Conservation (phyloP, 1,140 invertebrate genomes). For the Musca domestica region DNA sequence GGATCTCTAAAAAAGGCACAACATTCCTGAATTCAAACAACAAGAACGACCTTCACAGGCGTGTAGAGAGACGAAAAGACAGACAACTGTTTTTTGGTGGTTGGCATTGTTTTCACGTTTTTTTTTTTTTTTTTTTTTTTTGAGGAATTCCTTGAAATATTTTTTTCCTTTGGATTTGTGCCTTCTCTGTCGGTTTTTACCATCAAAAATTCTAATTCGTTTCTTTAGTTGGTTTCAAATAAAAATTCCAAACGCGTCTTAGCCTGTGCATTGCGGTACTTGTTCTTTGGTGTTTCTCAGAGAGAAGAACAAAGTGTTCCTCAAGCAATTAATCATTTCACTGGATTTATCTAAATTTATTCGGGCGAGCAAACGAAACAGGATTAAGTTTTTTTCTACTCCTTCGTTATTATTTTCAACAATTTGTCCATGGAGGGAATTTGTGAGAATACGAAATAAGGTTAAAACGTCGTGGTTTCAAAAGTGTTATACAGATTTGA, state of each 20-base stretch:
- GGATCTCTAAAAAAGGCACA: neutral
- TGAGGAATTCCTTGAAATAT: neutral
- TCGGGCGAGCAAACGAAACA: neutral
- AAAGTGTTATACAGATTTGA: no score
- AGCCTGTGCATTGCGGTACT: neutral
- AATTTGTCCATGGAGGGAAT: no score
- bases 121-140: no score
- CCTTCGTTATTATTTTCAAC: neutral
- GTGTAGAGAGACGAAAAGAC: neutral
- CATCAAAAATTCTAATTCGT: no score
- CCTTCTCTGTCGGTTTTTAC: no score
- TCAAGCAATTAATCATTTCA: conserved; percentile 1
- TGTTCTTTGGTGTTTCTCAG: neutral
- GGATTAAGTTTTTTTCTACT: neutral
- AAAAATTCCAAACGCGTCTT: no score
- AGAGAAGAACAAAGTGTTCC: neutral
- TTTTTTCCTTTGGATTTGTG: no score
- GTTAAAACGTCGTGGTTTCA: no score
- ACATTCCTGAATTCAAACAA: neutral
- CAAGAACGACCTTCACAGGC: neutral
- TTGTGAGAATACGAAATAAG: no score
- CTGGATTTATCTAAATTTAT: neutral
- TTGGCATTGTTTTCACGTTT: no score
- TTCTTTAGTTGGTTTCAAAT: no score
- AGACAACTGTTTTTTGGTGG: neutral